Percentiles rank a stretch among this genome's conserved stretches.
These are phyloP conservation scores for Potorous gilbertii DNA, from an alignment of 2,797 vertebrate genomes.

Conservation along the genomic window DNA sequence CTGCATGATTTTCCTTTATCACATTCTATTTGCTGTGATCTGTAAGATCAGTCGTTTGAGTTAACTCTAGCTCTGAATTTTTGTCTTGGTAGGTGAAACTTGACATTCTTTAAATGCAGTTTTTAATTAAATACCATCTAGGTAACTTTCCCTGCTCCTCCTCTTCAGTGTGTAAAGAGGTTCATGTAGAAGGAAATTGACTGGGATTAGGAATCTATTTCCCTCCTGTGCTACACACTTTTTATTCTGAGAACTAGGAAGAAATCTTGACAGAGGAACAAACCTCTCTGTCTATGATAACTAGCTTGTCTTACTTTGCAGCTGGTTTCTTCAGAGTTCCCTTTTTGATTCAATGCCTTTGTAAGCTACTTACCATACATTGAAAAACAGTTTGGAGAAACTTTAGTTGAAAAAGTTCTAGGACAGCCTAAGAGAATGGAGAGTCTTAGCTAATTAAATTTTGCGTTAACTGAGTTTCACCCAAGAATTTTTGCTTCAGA, in stretches of 20 bases:
- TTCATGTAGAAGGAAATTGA: neutral
- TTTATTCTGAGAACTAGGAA: neutral
- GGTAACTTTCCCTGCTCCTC: neutral
- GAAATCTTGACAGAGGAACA: neutral
- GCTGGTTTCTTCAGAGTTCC: neutral
- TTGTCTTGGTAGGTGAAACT: neutral
- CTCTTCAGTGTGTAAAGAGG: neutral
- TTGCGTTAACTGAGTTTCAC: constrained; percentile 7
- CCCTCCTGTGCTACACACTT: neutral
- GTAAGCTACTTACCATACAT: neutral
- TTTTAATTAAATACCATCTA: constrained; percentile 44
- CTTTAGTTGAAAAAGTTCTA: neutral
- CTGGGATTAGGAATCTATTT: neutral
- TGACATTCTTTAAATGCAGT: constrained; percentile 22
- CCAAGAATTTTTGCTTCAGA: neutral
- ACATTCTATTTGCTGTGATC: neutral
- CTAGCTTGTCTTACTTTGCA: neutral
- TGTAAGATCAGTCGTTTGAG: neutral
- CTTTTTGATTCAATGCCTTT: neutral
- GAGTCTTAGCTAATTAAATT: neutral
- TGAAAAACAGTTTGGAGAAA: neutral
- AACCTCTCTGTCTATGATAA: neutral
- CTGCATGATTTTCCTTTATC: neutral
- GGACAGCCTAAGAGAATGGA: neutral
- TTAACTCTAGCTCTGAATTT: constrained; percentile 1